Evolutionary conservation across 2,113 vertebrate genomes (phyloP), one percentile per base, ranked within the genome.

Genomic region (Cyanistes caeruleus): DNA sequence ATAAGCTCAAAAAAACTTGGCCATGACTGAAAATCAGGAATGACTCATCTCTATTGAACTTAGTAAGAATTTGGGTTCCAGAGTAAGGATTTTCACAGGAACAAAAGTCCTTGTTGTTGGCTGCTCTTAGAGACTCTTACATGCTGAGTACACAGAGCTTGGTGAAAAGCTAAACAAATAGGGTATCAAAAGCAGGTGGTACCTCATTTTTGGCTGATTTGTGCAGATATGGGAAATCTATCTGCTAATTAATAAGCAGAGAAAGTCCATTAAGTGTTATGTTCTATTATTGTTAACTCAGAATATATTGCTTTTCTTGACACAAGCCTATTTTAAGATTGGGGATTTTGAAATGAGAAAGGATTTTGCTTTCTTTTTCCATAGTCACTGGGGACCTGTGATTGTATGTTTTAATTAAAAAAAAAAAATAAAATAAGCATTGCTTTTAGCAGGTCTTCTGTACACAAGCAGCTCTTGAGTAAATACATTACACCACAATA

Each of bases 211-310:
- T 78, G 67, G 53, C 75, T 37, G 35, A 84, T 63, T 64, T 90
- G 31, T 86, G n/a, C 44, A 77, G 72, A 81, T 64, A 81, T 24
- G 21, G 33, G 51, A 94, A 90, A 88, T 63, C 52, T 78, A 51
- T 77, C 35, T 59, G 33, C 31, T 94, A 82, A 89, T 79, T 94
- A 84, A 86, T 86, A 93, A 90, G 77, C 30, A 78, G 39, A 52
- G 15, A 70, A 88, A 69, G 11, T 49, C 75, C n/a, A 74, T 85
- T 80, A 88, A 79, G 14, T 59, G 84, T 59, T 4, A 0, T 46
- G 55, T 59, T 85, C 27, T 60, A 8, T 43, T 95, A 93, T 68
- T 48, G 33, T 81, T 94, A 93, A 48, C 23, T n/a, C 35, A 17
- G 24, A 91, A 87, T 84, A 48, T 75, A 78, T 67, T 64, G 22